Base-by-base conservation (phyloP, 35 echinoderm and acorn worm genomes). In the Heliocidaris tuberculata region DNA sequence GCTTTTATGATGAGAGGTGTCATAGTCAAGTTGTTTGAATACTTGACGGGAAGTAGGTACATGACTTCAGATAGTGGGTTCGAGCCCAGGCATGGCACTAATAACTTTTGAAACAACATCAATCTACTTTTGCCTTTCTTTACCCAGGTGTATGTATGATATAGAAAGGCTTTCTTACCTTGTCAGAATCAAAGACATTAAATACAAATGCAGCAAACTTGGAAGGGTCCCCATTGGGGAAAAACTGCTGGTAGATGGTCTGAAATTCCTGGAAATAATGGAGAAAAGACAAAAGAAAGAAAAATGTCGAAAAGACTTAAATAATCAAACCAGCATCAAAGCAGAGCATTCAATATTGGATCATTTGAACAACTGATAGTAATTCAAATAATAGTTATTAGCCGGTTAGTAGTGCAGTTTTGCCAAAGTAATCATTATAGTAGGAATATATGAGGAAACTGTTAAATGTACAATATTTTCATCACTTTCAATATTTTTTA, bases 211-310 rank as follows among this genome's bases (percentile, higher is more conserved):
- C 87, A 21, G 98, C 97, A 96, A 99, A 99, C 91, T 97, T 99
- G 32, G 97, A 96, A 31, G 98, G 97, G 85, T 99, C 98, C 71
- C 98, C 98, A 89, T 96, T 96, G 94, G 98, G 98, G 90, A 99
- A 99, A 93, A 97, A 99, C 94, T 99, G 98, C 87, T 99, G 98
- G 95, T 99, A 99, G 30, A 99, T 99, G 6, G 97, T 99, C 86
- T 96, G 95, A 90, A 99, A 99, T 87, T 99, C 98, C 97, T 97
- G 60, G 13, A 91, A 30, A 95, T 94, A 94, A n/a, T n/a, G 56
- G 42, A 47, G 54, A 94, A 59, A 87, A 91, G 31, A 85, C 5
- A 60, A 88, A 49, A 31, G 19, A 87, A 17, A 16, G 71, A 31
- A 30, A 95, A 16, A 50, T 11, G 24, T 5, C 5, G 52, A 49